Percentiles rank a stretch among this genome's conserved stretches.
phyloP scores from a whole-genome alignment of 2,888 invertebrate genomes.

The Pemphredon lugubris region DNA sequence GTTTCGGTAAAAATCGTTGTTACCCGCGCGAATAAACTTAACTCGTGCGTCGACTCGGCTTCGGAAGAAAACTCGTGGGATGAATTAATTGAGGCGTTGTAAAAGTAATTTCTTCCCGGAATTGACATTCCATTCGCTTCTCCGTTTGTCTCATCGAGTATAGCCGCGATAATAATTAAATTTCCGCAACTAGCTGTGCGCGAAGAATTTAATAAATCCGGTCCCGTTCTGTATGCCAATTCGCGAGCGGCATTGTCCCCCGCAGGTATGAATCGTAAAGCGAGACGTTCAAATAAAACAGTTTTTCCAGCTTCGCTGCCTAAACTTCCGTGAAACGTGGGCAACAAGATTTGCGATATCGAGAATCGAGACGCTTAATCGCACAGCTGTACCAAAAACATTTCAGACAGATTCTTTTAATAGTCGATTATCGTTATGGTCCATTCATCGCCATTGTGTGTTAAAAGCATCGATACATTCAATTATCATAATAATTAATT shows the following conservation, averaged over 20 bases:
- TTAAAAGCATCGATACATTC: too few relatives aligned
- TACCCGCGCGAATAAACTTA: too few relatives aligned
- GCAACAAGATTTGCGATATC: slow-evolving; percentile 1
- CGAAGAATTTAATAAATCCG: slow-evolving; percentile 39
- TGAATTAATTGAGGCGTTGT: too few relatives aligned
- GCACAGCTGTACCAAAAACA: too few relatives aligned
- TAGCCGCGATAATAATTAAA: slow-evolving; percentile 16
- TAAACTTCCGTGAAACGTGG: background rate
- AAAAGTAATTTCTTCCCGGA: background rate
- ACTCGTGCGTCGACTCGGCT: too few relatives aligned
- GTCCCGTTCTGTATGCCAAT: slow-evolving; percentile 16
- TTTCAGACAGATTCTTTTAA: too few relatives aligned
- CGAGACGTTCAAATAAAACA: background rate
- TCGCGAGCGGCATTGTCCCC: background rate
- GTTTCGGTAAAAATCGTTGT: too few relatives aligned
- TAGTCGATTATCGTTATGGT: too few relatives aligned
- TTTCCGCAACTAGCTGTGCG: slow-evolving; percentile 22
- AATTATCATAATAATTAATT: too few relatives aligned
- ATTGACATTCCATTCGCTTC: background rate
- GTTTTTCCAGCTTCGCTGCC: background rate
- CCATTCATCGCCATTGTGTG: too few relatives aligned
- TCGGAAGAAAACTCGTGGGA: too few relatives aligned
- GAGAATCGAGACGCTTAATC: too few relatives aligned
- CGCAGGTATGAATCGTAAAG: background rate
- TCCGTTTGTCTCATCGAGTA: background rate